Conservation (phyloP, 1,140 invertebrate genomes). For the Babylonia areolata region DNA sequence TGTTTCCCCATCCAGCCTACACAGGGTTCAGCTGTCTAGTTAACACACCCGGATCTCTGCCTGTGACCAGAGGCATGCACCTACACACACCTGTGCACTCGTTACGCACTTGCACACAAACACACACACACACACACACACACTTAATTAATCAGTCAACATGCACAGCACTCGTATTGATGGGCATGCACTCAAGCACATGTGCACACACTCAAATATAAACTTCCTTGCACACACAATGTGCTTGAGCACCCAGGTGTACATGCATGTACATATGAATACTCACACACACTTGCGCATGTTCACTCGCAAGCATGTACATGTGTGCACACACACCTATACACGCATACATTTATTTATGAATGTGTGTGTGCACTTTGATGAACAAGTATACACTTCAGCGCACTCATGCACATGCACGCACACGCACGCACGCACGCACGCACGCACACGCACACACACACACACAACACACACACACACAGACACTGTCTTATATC, state of each 20-base stretch:
- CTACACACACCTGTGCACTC: too few species aligned
- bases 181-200: not conserved
- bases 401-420: not conserved
- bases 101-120: not conserved
- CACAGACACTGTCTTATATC: too few species aligned
- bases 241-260: too few species aligned
- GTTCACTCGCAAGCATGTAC: not conserved
- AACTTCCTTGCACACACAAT: not conserved
- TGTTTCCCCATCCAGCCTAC: too few species aligned
- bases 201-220: not conserved
- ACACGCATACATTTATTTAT: not conserved
- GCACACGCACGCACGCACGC: not conserved
- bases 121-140: slow-evolving; percentile 5
- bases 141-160: too few species aligned
- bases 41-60: too few species aligned
- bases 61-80: too few species aligned
- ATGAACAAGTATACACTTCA: not conserved
- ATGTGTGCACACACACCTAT: not conserved
- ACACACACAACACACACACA: too few species aligned
- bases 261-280: not conserved
- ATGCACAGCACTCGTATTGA: not conserved
- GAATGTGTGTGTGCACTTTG: not conserved
- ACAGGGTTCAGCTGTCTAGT: too few species aligned
- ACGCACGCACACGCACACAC: not conserved
- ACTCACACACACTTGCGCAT: not conserved